Conservation (phyloP, 1,140 invertebrate species). For the Diploscapter pachys region DNA sequence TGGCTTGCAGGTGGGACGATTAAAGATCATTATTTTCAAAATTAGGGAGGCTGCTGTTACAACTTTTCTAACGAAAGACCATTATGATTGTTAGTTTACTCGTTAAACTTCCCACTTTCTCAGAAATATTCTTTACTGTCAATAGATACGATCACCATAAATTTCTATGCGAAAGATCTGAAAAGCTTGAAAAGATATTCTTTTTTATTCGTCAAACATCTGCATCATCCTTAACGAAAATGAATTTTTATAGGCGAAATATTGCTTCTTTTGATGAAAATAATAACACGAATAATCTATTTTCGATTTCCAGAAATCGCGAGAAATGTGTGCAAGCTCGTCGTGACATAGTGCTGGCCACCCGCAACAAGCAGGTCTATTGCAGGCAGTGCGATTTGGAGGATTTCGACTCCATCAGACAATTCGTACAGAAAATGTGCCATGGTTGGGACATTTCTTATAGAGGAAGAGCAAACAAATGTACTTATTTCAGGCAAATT, state of each 20-base stretch:
- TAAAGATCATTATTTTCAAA: background rate
- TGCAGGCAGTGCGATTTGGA: slow-evolving; percentile 52
- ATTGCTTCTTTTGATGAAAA: background rate
- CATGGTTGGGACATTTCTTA: slow-evolving; percentile 34
- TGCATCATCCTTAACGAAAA: too few relatives aligned
- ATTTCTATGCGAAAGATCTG: too few relatives aligned
- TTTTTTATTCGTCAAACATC: too few relatives aligned
- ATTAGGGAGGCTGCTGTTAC: background rate
- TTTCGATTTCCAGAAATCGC: slow-evolving; percentile 33
- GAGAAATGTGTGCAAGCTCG: slow-evolving; percentile 55
- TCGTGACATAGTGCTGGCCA: slow-evolving; percentile 53
- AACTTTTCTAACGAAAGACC: background rate
- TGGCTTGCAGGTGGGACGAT: slow-evolving; percentile 49
- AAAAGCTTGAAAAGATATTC: too few relatives aligned
- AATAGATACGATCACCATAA: too few relatives aligned
- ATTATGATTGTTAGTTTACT: too few relatives aligned
- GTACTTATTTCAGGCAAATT: slow-evolving; percentile 45
- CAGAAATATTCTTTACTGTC: too few relatives aligned
- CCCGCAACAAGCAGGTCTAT: slow-evolving; percentile 55
- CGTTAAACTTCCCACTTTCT: too few relatives aligned
- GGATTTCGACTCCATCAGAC: slow-evolving; percentile 56
- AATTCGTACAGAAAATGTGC: slow-evolving; percentile 51
- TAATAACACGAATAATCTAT: background rate
- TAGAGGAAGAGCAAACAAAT: background rate
- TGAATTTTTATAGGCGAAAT: background rate